Evolutionary conservation across 1,140 invertebrate species (phyloP).

Genomic region (Caenorhabditis brenneri): DNA sequence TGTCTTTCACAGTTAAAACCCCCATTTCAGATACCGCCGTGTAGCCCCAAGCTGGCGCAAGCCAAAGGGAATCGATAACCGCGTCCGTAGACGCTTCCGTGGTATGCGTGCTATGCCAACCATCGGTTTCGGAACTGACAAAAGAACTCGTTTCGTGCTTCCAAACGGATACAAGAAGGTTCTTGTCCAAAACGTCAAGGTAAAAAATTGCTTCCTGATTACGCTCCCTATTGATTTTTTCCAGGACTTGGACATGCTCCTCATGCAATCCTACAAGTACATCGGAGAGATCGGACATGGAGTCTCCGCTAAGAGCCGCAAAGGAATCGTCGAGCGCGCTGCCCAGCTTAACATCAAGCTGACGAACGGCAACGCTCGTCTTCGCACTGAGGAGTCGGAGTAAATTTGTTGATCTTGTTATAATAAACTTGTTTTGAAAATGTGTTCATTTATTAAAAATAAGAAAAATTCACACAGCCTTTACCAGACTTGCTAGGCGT

Average conservation of each 20-base stretch:
- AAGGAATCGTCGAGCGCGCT: constrained; percentile 91
- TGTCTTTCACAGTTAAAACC: neutral
- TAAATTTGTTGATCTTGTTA: constrained; percentile 61
- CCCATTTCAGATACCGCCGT: constrained; percentile 59
- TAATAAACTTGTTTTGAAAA: constrained; percentile 40
- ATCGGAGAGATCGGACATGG: constrained; percentile 96
- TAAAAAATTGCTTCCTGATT: constrained; percentile 72
- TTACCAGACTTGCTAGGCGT: neutral
- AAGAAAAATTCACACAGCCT: neutral
- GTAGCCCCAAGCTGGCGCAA: constrained; percentile 83
- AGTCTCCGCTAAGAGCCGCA: constrained; percentile 93
- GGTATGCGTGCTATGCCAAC: constrained; percentile 98
- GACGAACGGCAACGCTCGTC: constrained; percentile 91
- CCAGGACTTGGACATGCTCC: constrained; percentile 93
- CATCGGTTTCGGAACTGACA: constrained; percentile 96
- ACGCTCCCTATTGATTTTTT: constrained; percentile 57
- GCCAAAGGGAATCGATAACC: constrained; percentile 98
- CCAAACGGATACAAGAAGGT: constrained; percentile 97
- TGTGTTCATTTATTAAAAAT: neutral
- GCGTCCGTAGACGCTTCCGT: constrained; percentile 96
- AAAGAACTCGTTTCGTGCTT: constrained; percentile 85
- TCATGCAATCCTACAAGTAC: constrained; percentile 98
- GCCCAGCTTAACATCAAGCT: constrained; percentile 86
- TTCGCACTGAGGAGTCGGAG: constrained; percentile 89
- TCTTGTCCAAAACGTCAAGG: constrained; percentile 82